phyloP scores from a whole-genome alignment of 1,140 invertebrate genomes.

The Pygmarrhopalites habei region DNA sequence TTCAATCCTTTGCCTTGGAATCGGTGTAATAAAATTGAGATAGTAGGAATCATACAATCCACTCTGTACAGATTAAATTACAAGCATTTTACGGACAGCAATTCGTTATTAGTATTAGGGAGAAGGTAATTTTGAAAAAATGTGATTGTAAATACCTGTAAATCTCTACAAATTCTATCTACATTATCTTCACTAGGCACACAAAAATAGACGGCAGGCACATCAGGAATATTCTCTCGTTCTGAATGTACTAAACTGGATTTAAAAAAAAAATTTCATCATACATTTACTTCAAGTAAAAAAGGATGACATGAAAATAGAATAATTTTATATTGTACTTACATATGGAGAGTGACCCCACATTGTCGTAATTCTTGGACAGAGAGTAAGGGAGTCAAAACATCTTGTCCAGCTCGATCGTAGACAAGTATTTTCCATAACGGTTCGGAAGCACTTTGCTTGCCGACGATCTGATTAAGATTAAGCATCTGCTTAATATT shows the following conservation, averaged over 20 bases:
- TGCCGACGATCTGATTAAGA: constrained; percentile 67
- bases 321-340: constrained; percentile 44
- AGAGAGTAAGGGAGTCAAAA: constrained; percentile 92
- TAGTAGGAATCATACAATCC: constrained; percentile 92
- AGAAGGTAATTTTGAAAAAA: too few relatives aligned
- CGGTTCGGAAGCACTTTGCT: constrained; percentile 63
- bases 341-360: constrained; percentile 96
- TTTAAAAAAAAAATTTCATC: constrained; percentile 22
- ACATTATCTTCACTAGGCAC: constrained; percentile 96
- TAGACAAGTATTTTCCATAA: constrained; percentile 95
- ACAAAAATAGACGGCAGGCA: constrained; percentile 97
- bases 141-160: too few relatives aligned
- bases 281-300: too few relatives aligned
- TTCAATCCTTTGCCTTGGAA: constrained; percentile 89
- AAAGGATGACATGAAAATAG: background rate
- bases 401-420: constrained; percentile 92
- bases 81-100: too few relatives aligned
- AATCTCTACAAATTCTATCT: constrained; percentile 81
- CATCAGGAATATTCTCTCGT: constrained; percentile 92
- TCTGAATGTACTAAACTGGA: constrained; percentile 81
- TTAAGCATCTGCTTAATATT: constrained; percentile 76
- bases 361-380: constrained; percentile 92
- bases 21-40: constrained; percentile 95
- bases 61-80: too few relatives aligned
- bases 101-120: too few relatives aligned